These are phyloP conservation scores for Xyliphius kryptos DNA, from an alignment of 2,113 vertebrate genomes.

Conservation along the genomic window DNA sequence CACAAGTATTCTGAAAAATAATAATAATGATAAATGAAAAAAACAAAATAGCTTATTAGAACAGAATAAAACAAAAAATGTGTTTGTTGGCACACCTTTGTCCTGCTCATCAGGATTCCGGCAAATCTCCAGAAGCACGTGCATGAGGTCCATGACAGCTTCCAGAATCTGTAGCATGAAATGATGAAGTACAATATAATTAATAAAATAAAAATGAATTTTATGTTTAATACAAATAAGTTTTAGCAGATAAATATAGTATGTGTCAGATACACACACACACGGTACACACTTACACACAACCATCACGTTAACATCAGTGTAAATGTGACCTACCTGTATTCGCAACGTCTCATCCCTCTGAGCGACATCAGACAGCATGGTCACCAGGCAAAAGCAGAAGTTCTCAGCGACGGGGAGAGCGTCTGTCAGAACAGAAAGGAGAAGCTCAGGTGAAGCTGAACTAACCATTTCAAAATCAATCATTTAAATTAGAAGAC, in stretches of 20 bases:
- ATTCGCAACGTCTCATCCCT: slow-evolving; percentile 73
- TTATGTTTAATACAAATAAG: too few relatives aligned
- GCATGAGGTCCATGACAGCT: slow-evolving; percentile 80
- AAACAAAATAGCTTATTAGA: neutral
- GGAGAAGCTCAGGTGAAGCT: neutral
- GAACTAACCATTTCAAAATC: neutral
- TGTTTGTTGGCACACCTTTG: slow-evolving; percentile 69
- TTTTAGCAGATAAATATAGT: neutral
- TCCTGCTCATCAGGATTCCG: slow-evolving; percentile 79
- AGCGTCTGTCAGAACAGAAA: slow-evolving; percentile 58
- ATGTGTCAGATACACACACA: too few relatives aligned
- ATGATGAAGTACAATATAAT: too few relatives aligned
- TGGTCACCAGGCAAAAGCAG: slow-evolving; percentile 85
- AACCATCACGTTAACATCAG: too few relatives aligned
- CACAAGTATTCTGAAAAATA: slow-evolving; percentile 80
- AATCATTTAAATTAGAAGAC: neutral
- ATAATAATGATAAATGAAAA: neutral
- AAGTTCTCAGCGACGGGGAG: slow-evolving; percentile 94
- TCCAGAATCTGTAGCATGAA: slow-evolving; percentile 75
- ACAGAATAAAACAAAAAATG: neutral
- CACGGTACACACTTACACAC: too few relatives aligned
- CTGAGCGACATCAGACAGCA: slow-evolving; percentile 87
- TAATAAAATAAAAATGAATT: too few relatives aligned
- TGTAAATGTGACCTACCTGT: slow-evolving; percentile 64
- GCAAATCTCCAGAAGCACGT: slow-evolving; percentile 83